Conservation (phyloP, 2,888 invertebrate genomes). For the Temnothorax unifasciatus region DNA sequence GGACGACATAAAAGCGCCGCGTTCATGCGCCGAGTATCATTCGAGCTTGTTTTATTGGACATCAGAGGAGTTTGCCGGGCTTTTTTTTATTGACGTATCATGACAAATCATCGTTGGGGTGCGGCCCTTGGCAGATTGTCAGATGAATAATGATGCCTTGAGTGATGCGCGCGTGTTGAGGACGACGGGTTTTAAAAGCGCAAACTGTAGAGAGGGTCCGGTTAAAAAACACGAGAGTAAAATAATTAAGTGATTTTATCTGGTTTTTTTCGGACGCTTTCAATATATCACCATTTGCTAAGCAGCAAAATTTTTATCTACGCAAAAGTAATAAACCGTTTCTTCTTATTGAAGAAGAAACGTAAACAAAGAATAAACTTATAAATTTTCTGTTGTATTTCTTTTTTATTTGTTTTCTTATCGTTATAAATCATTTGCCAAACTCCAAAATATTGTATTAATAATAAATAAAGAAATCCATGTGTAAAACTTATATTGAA, state of each 20-base stretch:
- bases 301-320: neutral
- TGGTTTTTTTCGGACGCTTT: neutral
- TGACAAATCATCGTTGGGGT: conserved; percentile 46
- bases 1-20: neutral
- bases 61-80: neutral
- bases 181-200: conserved; percentile 5
- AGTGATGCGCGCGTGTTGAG: conserved; percentile 18
- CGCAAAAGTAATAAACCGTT: neutral
- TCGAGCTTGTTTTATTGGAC: conserved; percentile 3
- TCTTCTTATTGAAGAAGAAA: neutral
- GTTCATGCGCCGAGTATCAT: conserved; percentile 3
- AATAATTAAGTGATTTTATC: neutral
- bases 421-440: neutral
- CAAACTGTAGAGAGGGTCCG: neutral
- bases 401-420: neutral
- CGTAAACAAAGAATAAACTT: neutral
- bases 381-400: neutral
- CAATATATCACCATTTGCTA: conserved; percentile 1
- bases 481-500: neutral
- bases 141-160: conserved; percentile 39
- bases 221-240: conserved; percentile 7
- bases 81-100: conserved; percentile 40
- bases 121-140: conserved; percentile 29
- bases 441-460: neutral
- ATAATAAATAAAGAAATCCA: neutral